Base-by-base conservation (phyloP, 2,797 vertebrate species). In the Rhinogobio ventralis region DNA sequence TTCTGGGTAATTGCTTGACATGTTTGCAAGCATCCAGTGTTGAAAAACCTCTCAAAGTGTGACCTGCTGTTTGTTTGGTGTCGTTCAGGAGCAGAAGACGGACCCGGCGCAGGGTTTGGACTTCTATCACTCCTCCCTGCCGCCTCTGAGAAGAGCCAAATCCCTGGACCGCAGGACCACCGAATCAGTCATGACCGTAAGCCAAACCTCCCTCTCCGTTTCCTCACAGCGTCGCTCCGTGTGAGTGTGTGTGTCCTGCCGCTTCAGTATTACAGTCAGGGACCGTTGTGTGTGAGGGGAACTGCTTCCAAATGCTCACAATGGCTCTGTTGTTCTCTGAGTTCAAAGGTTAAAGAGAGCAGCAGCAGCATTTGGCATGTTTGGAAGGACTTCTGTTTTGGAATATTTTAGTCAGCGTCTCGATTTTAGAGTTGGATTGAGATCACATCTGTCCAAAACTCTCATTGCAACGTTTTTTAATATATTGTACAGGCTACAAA, bases 101-200 rank as follows among this genome's bases (percentile, higher is more conserved):
- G 92, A 92, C 20, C 39, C 84, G 4, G 80, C 77, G n/a, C 88
- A 89, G 81, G 91, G 88, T 85, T 87, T 93, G 87, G 93, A 95
- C 85, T 96, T 95, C 85, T 90, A 88, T 60, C 90, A 90, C 87
- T 95, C 95, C 80, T 90, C 93, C 30, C 90, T 95, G 53, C 96
- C 95, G 5, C 96, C 95, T 51, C 90, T 96, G 81, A 94, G 96
- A 77, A 93, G 96, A 92, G 95, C 96, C 84, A 96, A 96, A 93
- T 96, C 96, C 25, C 92, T 96, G 91, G 96, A 96, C 90, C 91
- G 96, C 82, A 92, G 96, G 88, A 96, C 96, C 68, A 96, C 95
- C 0, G 96, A 96, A 88, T 96, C 96, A 0, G 94, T 96, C 86
- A 96, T 96, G 95, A 96, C 96, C 20, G 96, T 96, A 87, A 95